Conservation (phyloP, 2,888 invertebrate species). For the Pristionchus entomophagus region DNA sequence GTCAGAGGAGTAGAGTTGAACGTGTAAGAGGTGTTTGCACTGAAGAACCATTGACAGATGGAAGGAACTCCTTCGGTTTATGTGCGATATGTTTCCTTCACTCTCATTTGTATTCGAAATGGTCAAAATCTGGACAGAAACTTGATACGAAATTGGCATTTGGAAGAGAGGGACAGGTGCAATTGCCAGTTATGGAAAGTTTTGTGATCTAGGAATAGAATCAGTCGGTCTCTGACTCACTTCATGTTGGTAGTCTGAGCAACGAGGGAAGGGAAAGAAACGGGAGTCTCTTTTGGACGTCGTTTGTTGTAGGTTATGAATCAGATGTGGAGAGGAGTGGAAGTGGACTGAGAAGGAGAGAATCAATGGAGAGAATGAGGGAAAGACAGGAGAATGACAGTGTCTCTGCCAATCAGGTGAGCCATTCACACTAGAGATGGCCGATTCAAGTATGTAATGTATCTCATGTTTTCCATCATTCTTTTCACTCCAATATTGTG, state of each 20-base stretch:
- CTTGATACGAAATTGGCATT: too few relatives aligned
- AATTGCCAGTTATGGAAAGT: too few relatives aligned
- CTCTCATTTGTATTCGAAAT: too few relatives aligned
- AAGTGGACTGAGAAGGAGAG: conserved; percentile 45
- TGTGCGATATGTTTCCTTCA: not conserved
- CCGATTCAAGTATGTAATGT: not conserved
- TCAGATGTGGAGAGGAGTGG: conserved; percentile 40
- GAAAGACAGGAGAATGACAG: conserved; percentile 14
- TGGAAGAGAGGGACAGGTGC: too few relatives aligned
- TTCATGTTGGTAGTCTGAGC: not conserved
- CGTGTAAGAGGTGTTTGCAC: not conserved
- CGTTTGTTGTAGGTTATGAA: conserved; percentile 39
- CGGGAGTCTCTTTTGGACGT: not conserved
- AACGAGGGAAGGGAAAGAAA: not conserved
- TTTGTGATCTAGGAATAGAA: not conserved
- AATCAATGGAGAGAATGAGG: conserved; percentile 44
- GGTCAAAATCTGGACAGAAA: too few relatives aligned
- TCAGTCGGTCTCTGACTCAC: not conserved
- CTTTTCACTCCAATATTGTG: too few relatives aligned
- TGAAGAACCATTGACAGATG: not conserved
- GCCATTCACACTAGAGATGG: not conserved
- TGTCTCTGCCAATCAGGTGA: not conserved
- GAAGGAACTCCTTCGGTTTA: not conserved
- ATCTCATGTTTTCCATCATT: too few relatives aligned
- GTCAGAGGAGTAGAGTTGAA: not conserved